Base-by-base conservation (phyloP, 2,888 invertebrate genomes). In the Neoaliturus tenellus region DNA sequence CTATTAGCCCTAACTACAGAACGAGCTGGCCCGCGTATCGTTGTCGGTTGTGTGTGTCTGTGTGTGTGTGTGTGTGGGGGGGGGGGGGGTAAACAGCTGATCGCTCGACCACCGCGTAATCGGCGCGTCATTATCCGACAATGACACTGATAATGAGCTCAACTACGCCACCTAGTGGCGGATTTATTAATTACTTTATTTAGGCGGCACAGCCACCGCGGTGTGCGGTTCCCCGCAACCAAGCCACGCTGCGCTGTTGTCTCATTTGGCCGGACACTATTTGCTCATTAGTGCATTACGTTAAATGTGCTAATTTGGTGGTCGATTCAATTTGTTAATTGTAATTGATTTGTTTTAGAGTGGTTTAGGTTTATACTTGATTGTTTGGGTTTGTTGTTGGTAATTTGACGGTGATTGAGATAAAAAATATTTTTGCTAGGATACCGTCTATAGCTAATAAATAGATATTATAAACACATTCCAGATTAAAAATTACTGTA, bases 181-280 rank as follows among this genome's bases (percentile, higher is more conserved):
- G 39, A 75, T 75, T 75, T 75, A 75, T 75, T 75, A 75, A 75
- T 75, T 75, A 44, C 75, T 75, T 75, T 75, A 75, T 75, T 75
- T 75, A 75, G 25, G 17, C 14, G 8, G 17, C 39, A 75, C 28
- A 28, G 75, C 48, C 44, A 75, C 55, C 8, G 23, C 44, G 25
- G n/a, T 14, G 55, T 41, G 48, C 48, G 75, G 69, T 39, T 44
- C 28, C 20, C 35, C 41, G n/a, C 41, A 39, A 8, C 20, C n/a
- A 39, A 39, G 35, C 51, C 51, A 10, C 23, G n/a, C 23, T 23
- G 3, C 51, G 51, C 44, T 12, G 51, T 17, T 12, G 44, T 44
- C 44, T 44, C 44, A 44, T 44, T 44, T 44, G 44, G 44, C 20
- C 51, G 3, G 23, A 51, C 51, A 6, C 20, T 23, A 51, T 51